Conservation (phyloP, 2,888 invertebrate genomes). For the Prionchulus punctatus region DNA sequence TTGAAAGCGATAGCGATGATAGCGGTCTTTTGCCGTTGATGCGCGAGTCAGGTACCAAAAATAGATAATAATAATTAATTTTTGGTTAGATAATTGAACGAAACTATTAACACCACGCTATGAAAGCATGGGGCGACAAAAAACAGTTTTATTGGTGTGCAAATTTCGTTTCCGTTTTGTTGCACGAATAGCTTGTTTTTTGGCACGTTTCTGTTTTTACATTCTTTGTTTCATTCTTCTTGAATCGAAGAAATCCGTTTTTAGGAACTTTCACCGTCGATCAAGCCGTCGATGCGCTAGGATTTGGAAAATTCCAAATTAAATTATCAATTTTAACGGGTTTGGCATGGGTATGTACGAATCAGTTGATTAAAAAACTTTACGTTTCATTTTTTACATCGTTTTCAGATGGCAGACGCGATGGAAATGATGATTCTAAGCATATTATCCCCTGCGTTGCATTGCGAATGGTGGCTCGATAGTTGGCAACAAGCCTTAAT, state of each 20-base stretch:
- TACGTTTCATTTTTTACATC: too few relatives aligned
- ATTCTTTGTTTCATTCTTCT: background rate
- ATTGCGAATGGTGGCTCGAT: slow-evolving; percentile 81
- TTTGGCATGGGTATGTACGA: slow-evolving; percentile 39
- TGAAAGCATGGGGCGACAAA: too few relatives aligned
- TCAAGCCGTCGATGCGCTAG: slow-evolving; percentile 39
- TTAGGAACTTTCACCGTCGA: slow-evolving; percentile 34
- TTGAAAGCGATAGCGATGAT: too few relatives aligned
- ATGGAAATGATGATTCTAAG: slow-evolving; percentile 96
- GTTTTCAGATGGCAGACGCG: slow-evolving; percentile 91
- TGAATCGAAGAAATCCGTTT: background rate
- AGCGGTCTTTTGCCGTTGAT: background rate
- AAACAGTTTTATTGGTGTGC: too few relatives aligned
- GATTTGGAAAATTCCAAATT: slow-evolving; percentile 40
- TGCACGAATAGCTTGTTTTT: too few relatives aligned
- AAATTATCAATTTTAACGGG: slow-evolving; percentile 39
- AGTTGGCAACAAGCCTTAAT: slow-evolving; percentile 78
- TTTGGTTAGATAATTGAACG: too few relatives aligned
- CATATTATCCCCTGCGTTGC: slow-evolving; percentile 75
- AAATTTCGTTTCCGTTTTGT: too few relatives aligned
- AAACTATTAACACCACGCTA: too few relatives aligned
- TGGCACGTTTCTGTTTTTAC: background rate
- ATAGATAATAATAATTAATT: too few relatives aligned
- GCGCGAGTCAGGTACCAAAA: too few relatives aligned
- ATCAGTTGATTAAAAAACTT: too few relatives aligned